Evolutionary conservation across 1,140 invertebrate genomes (phyloP).

Genomic region (Drosophila kepulauana): DNA sequence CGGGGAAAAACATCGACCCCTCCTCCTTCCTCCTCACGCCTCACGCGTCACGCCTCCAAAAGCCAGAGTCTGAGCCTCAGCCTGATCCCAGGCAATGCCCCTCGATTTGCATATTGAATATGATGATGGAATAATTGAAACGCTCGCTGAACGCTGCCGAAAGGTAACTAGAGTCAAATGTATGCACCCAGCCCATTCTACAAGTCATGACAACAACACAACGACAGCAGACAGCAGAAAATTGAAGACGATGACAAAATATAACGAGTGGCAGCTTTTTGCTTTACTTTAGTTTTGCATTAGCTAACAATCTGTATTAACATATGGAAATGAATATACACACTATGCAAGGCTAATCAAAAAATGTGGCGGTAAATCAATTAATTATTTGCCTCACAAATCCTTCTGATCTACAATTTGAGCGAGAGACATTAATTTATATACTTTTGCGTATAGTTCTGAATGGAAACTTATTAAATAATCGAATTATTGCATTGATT

Average conservation of each 20-base stretch:
- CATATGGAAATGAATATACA: constrained; percentile 4
- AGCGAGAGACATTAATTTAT: no score
- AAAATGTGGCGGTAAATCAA: no score
- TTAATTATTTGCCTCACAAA: no score
- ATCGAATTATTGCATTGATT: constrained; percentile 6
- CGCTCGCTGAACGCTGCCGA: constrained; percentile 19
- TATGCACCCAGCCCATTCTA: constrained; percentile 36
- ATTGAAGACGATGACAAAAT: constrained; percentile 23
- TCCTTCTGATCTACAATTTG: no score
- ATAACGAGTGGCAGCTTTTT: constrained; percentile 4
- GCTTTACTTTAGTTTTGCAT: constrained; percentile 15
- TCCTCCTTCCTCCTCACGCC: neutral
- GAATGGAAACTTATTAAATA: constrained; percentile 5
- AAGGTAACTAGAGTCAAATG: constrained; percentile 49
- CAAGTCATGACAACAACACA: constrained; percentile 29
- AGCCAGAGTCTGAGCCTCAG: neutral
- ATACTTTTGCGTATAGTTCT: neutral
- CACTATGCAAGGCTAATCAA: neutral
- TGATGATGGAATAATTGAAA: constrained; percentile 75
- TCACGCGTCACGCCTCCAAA: no score
- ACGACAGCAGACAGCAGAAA: neutral
- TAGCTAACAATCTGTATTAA: constrained; percentile 28
- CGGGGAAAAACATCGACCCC: constrained; percentile 19
- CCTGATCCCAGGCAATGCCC: constrained; percentile 1
- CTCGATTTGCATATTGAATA: constrained; percentile 74